Evolutionary conservation across 2,888 invertebrate species (phyloP).

Genomic region (Brachypterus glaber): DNA sequence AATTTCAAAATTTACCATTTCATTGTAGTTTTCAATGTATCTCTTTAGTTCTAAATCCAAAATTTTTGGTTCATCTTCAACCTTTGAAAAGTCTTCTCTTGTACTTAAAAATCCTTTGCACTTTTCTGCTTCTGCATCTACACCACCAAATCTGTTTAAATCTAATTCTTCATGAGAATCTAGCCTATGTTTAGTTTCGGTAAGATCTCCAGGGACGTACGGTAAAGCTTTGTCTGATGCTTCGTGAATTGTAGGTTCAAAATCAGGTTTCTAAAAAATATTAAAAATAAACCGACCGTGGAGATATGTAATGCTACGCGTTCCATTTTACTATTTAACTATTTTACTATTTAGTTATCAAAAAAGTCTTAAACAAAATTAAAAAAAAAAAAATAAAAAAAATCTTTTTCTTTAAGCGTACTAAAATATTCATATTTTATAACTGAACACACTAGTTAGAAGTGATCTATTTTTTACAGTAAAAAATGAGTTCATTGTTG

Average conservation of each 20-base stretch:
- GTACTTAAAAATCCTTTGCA: conserved; percentile 29
- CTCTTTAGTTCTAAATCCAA: conserved; percentile 32
- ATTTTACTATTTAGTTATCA: too few species aligned
- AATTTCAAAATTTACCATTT: conserved; percentile 38
- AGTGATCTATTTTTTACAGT: too few species aligned
- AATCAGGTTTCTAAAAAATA: too few species aligned
- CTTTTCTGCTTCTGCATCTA: conserved; percentile 13
- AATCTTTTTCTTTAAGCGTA: too few species aligned
- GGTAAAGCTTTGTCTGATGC: conserved; percentile 20
- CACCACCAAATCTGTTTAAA: conserved; percentile 24
- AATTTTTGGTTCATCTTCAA: conserved; percentile 23
- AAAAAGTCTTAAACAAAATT: too few species aligned
- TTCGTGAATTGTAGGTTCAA: conserved; percentile 3
- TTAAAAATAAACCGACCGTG: too few species aligned
- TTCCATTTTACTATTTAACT: too few species aligned
- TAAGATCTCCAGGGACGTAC: conserved; percentile 49
- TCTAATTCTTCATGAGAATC: conserved; percentile 41
- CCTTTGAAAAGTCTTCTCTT: conserved; percentile 30
- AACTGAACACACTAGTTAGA: too few species aligned
- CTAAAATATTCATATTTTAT: too few species aligned
- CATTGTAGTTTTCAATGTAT: conserved; percentile 30
- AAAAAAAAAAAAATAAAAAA: too few species aligned
- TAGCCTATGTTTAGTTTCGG: conserved; percentile 44
- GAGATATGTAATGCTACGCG: too few species aligned
- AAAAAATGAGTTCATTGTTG: too few species aligned